A percentile compares a stretch with the other conserved stretches of the same genome.
Evolutionary conservation across 2,888 invertebrate genomes (phyloP).

Genomic region (Carterocephalus palaemon): DNA sequence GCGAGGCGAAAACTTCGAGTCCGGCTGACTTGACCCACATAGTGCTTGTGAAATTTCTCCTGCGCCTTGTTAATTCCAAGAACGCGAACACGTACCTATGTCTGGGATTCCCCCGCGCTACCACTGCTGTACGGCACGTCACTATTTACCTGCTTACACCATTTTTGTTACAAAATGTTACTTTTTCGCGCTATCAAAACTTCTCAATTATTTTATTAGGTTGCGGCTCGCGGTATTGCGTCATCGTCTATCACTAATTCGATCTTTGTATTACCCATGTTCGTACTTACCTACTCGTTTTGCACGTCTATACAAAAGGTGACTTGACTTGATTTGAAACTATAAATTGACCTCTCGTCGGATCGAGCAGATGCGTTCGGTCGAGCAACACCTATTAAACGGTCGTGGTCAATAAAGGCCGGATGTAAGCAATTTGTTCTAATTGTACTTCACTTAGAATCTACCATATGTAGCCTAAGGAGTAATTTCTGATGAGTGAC

Average conservation of each 20-base stretch:
- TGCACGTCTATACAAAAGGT: conserved; percentile 2
- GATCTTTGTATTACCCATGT: background rate
- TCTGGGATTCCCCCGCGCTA: conserved; percentile 61
- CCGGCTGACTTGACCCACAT: conserved; percentile 77
- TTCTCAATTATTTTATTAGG: conserved; percentile 3
- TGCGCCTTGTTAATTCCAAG: conserved; percentile 62
- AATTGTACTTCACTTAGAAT: conserved; percentile 56
- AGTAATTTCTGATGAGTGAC: conserved; percentile 12
- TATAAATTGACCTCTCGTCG: conserved; percentile 26
- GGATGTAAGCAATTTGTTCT: conserved; percentile 73
- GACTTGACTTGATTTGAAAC: conserved; percentile 25
- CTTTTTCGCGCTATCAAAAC: background rate
- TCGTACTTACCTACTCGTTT: background rate
- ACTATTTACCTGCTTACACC: conserved; percentile 21
- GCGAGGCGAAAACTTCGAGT: conserved; percentile 71
- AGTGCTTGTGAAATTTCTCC: conserved; percentile 74
- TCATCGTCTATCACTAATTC: conserved; percentile 1
- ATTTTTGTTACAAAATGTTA: conserved; percentile 4
- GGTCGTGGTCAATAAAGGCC: conserved; percentile 60
- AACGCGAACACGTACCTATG: conserved; percentile 61
- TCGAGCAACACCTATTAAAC: conserved; percentile 69
- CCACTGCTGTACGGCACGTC: conserved; percentile 7
- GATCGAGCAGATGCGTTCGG: conserved; percentile 62
- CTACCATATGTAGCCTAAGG: conserved; percentile 32
- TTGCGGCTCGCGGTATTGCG: background rate